Base-by-base conservation (phyloP, 1,140 invertebrate genomes). In the Pemphigus obesinymphae region DNA sequence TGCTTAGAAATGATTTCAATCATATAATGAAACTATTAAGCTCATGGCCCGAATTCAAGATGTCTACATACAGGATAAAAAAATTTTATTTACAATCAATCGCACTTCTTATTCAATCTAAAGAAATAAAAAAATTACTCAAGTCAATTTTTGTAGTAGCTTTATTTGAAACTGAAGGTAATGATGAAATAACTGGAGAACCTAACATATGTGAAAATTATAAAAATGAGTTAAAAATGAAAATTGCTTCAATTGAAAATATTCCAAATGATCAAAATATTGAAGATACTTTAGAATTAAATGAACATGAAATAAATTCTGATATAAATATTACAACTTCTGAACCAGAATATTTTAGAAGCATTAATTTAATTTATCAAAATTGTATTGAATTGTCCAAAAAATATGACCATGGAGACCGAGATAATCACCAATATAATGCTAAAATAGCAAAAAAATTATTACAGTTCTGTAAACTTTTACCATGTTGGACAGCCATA, bases 401-500 rank as follows among this genome's bases (percentile, higher is more conserved):
- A 37, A 66, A 37, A 37, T 20, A 66, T 37, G 61, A 66, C 7
- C 23, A 43, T 4, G 68, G 68, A 72, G 13, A 72, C 29, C 68
- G 26, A 45, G 68, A 72, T 48, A 72, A 45, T 3, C 34, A 43
- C 13, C 40, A 45, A 48, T 15, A 72, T 15, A 48, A 72, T 48
- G 26, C 29, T 17, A 45, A 48, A 26, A 72, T 72, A 45, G 6
- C 40, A 26, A 72, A 72, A 72, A 45, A 26, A 45, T 37, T 66
- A n/a, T 20, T 66, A 10, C n/a, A 72, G 15, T 72, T 72, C 20
- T 72, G 68, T 72, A 72, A 72, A 29, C 43, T 72, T 45, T 45
- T 72, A 15, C 40, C 68, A 45, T 72, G 68, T 72, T 72, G 68
- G 68, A 45, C 68, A 29, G 68, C 68, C 45, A 23, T 72, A 45